Evolutionary conservation across 2,888 invertebrate genomes (phyloP), one percentile per base, ranked within the genome.

Genomic region (Oligia strigilis): DNA sequence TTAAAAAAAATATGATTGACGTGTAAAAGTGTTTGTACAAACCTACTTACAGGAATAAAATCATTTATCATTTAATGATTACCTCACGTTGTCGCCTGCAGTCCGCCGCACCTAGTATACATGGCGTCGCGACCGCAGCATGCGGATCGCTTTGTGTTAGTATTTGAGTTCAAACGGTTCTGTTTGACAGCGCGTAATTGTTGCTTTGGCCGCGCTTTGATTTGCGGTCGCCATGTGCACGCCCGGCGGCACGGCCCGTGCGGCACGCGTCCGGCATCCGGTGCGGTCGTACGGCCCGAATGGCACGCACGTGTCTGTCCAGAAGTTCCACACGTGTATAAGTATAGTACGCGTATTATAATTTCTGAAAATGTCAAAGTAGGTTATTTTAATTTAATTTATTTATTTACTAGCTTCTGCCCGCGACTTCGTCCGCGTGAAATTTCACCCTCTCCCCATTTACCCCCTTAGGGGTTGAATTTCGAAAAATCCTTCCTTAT

Each of bases 141-240:
- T 77, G 55, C 55, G 43, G 46, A 52, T 67, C 77, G 65, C 74
- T 77, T 78, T 83, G 77, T 87, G 62, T 77, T 64, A 72, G 74
- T 77, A 55, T 87, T 74, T n/a, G 60, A 72, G 72, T 29, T 70
- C 74, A 87, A 84, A 84, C 78, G 66, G 78, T 43, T 65, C 52
- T 79, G 75, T 83, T 77, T 80, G 76, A 77, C 66, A 69, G 70
- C 62, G 52, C 62, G 64, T 86, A 80, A 81, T 88, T 80, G 75
- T 80, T 79, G 86, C 65, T 77, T 78, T 72, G 80, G 62, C 49
- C 29, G 52, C 77, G 64, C 80, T 83, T 79, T 88, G 88, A 86
- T 86, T 88, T 88, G 88, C 81, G 87, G 88, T 80, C 80, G 60
- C 55, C 76, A 81, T 77, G 72, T 83, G 77, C 80, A 71, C 73